phyloP scores from a whole-genome alignment of 2,113 vertebrate genomes.

The Psettodes erumei region DNA sequence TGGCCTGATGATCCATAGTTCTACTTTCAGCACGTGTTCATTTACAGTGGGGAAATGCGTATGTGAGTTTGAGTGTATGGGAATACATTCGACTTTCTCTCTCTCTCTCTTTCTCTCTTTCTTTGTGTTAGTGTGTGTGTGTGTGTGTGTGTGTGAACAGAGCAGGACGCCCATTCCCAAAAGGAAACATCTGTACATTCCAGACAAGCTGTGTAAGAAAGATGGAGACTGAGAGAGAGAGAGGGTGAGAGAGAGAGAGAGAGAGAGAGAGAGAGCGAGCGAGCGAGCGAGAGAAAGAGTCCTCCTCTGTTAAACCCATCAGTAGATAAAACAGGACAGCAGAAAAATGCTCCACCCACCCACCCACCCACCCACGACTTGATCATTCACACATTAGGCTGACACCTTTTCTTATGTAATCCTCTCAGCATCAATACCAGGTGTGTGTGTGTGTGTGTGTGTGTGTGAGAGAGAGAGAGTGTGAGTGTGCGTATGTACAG shows the following conservation, averaged over 20 bases:
- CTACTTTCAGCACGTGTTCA: slow-evolving; percentile 6
- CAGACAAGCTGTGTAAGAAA: slow-evolving; percentile 94
- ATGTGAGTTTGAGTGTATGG: slow-evolving; percentile 32
- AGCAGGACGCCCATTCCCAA: slow-evolving; percentile 81
- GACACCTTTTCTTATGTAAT: slow-evolving; percentile 43
- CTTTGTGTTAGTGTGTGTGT: slow-evolving; percentile 27
- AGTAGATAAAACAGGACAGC: slow-evolving; percentile 53
- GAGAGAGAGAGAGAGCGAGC: slow-evolving; percentile 1
- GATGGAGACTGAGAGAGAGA: slow-evolving; percentile 49
- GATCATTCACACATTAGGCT: slow-evolving; percentile 46
- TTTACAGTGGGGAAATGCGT: slow-evolving; percentile 14
- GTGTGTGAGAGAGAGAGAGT: no score
- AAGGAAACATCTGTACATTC: slow-evolving; percentile 99
- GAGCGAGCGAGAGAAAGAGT: slow-evolving; percentile 16
- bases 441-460: slow-evolving; percentile 29
- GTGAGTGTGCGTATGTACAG: no score
- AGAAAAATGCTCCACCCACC: slow-evolving; percentile 36
- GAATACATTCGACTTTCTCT: slow-evolving; percentile 32
- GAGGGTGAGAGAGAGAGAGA: slow-evolving; percentile 16
- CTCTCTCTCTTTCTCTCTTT: slow-evolving; percentile 22
- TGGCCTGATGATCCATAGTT: neutral
- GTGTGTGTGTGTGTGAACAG: slow-evolving; percentile 78
- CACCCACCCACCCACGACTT: slow-evolving; percentile 40
- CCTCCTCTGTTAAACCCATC: slow-evolving; percentile 70
- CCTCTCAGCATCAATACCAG: neutral